phyloP scores from a whole-genome alignment of 2,113 vertebrate species.

The Orthochromis indermauri region DNA sequence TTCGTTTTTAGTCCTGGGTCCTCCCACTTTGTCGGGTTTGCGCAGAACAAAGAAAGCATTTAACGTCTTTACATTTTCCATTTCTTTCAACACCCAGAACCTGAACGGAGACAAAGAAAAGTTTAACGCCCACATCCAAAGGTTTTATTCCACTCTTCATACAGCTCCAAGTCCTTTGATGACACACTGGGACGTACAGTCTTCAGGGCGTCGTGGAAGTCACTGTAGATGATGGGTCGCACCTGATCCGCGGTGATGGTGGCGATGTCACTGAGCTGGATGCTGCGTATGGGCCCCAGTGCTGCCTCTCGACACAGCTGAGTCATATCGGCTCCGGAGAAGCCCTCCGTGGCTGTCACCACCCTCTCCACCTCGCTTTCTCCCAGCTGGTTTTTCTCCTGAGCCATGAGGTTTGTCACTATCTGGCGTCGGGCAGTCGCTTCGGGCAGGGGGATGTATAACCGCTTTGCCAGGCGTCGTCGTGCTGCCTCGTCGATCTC shows the following conservation, averaged over 20 bases:
- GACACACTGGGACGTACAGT: constrained; percentile 88
- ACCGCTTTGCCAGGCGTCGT: constrained; percentile 83
- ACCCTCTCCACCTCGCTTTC: constrained; percentile 76
- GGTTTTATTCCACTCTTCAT: constrained; percentile 88
- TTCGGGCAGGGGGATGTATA: constrained; percentile 92
- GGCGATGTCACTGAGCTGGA: constrained; percentile 80
- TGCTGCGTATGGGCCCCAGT: constrained; percentile 89
- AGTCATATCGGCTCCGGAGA: constrained; percentile 94
- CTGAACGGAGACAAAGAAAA: neutral
- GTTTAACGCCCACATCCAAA: constrained; percentile 87
- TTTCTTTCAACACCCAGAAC: neutral
- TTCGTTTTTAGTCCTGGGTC: neutral
- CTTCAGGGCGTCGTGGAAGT: constrained; percentile 86
- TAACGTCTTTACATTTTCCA: neutral
- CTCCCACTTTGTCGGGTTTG: neutral
- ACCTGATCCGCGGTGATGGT: constrained; percentile 86
- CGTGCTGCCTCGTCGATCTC: constrained; percentile 95
- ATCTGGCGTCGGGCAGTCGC: constrained; percentile 82
- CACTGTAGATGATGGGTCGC: constrained; percentile 77
- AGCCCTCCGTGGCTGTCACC: constrained; percentile 75
- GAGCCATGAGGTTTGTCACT: constrained; percentile 78
- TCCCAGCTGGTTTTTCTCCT: constrained; percentile 75
- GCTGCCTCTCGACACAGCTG: constrained; percentile 93
- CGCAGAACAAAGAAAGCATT: neutral
- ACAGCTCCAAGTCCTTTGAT: constrained; percentile 82